Conservation (phyloP, 2,113 vertebrate species). For the Ceuthmochares aereus region DNA sequence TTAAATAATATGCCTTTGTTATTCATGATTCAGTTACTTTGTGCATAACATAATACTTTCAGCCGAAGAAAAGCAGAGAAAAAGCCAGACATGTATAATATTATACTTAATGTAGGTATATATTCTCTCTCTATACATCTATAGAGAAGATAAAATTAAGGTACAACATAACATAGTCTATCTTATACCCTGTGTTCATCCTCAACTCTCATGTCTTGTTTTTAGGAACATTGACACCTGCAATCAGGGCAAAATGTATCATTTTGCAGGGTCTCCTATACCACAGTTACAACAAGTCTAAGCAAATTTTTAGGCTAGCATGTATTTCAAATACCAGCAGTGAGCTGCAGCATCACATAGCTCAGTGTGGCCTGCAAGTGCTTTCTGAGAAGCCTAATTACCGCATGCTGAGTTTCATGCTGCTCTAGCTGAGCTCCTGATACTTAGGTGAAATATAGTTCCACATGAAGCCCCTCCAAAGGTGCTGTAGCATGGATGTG, state of each 20-base stretch:
- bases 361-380: neutral
- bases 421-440: neutral
- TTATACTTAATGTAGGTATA: neutral
- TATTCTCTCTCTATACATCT: neutral
- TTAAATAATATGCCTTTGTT: slow-evolving; percentile 20
- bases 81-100: neutral
- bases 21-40: neutral
- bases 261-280: neutral
- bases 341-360: neutral
- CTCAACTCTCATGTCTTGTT: neutral
- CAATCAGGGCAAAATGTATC: neutral
- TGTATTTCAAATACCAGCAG: neutral
- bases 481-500: neutral
- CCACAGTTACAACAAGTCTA: neutral
- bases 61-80: neutral
- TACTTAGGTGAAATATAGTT: slow-evolving; percentile 8
- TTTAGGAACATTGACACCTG: neutral
- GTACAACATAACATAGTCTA: neutral
- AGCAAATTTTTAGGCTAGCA: neutral
- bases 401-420: slow-evolving; percentile 19
- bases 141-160: neutral
- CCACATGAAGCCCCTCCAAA: slow-evolving; percentile 6
- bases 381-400: slow-evolving; percentile 18
- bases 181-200: neutral
- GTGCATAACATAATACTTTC: neutral